phyloP scores from a whole-genome alignment of 2,888 invertebrate genomes.

The Chalcis sispes region DNA sequence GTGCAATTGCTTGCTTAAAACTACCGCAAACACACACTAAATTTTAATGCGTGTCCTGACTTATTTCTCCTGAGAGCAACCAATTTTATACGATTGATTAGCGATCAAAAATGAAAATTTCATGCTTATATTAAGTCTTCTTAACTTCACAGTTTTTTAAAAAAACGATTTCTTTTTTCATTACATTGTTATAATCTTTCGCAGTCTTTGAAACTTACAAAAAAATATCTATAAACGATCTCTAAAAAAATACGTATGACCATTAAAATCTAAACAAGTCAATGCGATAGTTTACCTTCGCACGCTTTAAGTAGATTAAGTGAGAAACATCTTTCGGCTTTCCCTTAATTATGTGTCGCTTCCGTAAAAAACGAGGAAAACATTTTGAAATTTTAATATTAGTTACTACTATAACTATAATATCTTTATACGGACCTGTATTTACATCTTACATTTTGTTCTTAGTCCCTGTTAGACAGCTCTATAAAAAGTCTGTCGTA shows the following conservation, averaged over 20 bases:
- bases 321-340: conserved; percentile 12
- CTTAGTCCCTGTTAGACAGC: conserved; percentile 12
- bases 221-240: neutral
- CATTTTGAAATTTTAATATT: conserved; percentile 8
- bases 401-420: conserved; percentile 16
- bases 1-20: conserved; percentile 6
- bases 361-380: neutral
- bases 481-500: neutral
- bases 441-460: conserved; percentile 46
- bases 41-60: neutral
- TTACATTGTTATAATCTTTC: neutral
- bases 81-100: conserved; percentile 12
- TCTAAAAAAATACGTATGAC: conserved; percentile 3
- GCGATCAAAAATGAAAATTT: conserved; percentile 1
- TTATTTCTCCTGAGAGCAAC: conserved; percentile 5
- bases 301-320: neutral
- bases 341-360: conserved; percentile 1
- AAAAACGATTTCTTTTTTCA: neutral
- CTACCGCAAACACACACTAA: conserved; percentile 11
- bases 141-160: conserved; percentile 44
- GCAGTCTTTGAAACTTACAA: conserved; percentile 42
- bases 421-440: conserved; percentile 25
- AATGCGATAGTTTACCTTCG: neutral
- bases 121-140: conserved; percentile 8
- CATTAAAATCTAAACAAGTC: neutral